Percentiles rank a stretch among this genome's conserved stretches.
These are phyloP conservation scores for Rhynchonema sp. DNA, from an alignment of 2,888 invertebrate species.

Conservation along the genomic window DNA sequence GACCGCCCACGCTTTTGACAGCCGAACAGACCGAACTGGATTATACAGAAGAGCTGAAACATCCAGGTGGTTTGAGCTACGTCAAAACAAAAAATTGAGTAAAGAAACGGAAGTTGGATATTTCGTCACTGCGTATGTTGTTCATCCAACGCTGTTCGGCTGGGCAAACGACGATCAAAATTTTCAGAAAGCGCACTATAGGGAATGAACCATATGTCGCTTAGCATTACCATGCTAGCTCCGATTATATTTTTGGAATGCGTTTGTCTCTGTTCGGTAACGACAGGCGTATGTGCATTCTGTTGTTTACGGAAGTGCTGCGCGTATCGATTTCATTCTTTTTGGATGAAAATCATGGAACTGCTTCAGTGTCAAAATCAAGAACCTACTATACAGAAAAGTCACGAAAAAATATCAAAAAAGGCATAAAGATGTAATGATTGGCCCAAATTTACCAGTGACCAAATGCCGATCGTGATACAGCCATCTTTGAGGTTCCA, in stretches of 20 bases:
- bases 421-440: too few species aligned
- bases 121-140: neutral
- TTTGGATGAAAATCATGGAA: too few species aligned
- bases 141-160: too few species aligned
- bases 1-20: conserved; percentile 28
- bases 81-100: neutral
- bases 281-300: too few species aligned
- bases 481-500: conserved; percentile 25
- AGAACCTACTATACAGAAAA: neutral
- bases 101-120: neutral
- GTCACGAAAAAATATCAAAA: neutral
- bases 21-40: conserved; percentile 24
- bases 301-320: too few species aligned
- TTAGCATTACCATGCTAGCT: too few species aligned
- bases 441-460: conserved; percentile 16
- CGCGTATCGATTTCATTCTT: too few species aligned
- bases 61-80: neutral
- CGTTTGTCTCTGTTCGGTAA: too few species aligned
- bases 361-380: neutral
- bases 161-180: too few species aligned
- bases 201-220: too few species aligned
- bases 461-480: conserved; percentile 25
- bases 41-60: conserved; percentile 20
- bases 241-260: too few species aligned
- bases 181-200: too few species aligned